These are phyloP conservation scores for Heptranchias perlo DNA, from an alignment of 2,113 vertebrate species.

Conservation along the genomic window DNA sequence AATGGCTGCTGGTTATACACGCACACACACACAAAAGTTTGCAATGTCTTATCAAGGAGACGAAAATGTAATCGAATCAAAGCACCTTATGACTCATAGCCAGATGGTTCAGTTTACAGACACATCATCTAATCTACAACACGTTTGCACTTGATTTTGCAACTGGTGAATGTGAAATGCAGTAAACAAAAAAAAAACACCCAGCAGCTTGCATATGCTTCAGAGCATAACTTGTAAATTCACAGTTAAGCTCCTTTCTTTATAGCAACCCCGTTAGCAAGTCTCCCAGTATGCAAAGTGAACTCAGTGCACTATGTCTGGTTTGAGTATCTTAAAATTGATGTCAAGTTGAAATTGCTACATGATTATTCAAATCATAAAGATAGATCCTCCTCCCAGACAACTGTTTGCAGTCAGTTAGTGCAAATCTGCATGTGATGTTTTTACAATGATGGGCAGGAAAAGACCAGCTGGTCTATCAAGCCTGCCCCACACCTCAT, in stretches of 20 bases:
- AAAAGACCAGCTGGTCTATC: background rate
- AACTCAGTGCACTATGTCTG: background rate
- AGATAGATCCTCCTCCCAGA: background rate
- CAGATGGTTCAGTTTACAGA: slow-evolving; percentile 1
- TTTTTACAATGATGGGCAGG: background rate
- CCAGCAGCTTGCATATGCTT: background rate
- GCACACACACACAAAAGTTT: background rate
- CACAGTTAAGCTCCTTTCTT: background rate
- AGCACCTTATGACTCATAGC: background rate
- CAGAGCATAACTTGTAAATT: background rate
- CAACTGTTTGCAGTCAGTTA: background rate
- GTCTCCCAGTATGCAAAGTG: background rate
- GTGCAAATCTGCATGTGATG: background rate
- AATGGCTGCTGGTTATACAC: background rate
- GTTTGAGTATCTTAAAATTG: background rate
- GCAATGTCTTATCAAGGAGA: background rate
- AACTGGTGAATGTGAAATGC: background rate
- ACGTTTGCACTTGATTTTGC: slow-evolving; percentile 6
- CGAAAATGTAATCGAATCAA: background rate
- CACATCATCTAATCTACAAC: background rate
- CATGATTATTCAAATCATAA: background rate
- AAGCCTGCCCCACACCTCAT: too few relatives aligned
- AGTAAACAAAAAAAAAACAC: background rate
- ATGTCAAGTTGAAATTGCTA: background rate
- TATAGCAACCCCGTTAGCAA: background rate